Conservation (phyloP, 2,888 invertebrate species). For the Pristionchus entomophagus region DNA sequence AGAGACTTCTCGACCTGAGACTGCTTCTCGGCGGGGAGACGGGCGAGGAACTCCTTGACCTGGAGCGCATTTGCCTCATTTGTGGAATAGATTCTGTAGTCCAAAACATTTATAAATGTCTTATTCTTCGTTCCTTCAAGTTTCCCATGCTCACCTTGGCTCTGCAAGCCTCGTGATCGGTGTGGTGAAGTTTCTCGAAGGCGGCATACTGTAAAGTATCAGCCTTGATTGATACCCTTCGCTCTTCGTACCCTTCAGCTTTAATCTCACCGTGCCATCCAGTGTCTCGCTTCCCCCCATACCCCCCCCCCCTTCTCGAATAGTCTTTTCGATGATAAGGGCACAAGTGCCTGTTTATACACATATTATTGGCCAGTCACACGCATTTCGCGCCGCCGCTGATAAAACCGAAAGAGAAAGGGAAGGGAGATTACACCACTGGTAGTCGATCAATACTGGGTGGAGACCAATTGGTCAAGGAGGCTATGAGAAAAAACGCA, state of each 20-base stretch:
- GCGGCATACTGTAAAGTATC: conserved; percentile 44
- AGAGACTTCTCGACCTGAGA: conserved; percentile 60
- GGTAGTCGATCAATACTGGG: not conserved
- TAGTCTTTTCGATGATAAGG: not conserved
- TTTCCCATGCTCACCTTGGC: conserved; percentile 52
- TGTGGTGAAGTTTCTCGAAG: conserved; percentile 63
- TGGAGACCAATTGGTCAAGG: not conserved
- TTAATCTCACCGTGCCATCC: not conserved
- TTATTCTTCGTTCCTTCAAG: too few relatives aligned
- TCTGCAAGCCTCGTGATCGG: conserved; percentile 64
- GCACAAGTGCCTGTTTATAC: conserved; percentile 24
- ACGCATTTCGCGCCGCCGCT: not conserved
- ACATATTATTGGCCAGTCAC: conserved; percentile 33
- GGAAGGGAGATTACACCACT: too few relatives aligned
- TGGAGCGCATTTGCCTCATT: not conserved
- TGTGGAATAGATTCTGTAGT: too few relatives aligned
- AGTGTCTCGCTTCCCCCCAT: not conserved
- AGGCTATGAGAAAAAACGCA: too few relatives aligned
- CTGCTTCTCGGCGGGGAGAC: conserved; percentile 53
- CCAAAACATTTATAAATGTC: too few relatives aligned
- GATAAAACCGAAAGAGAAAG: conserved; percentile 22
- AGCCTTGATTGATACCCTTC: not conserved
- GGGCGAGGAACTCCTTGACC: conserved; percentile 60
- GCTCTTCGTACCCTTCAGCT: conserved; percentile 2
- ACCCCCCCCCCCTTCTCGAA: not conserved